Evolutionary conservation across 1,140 invertebrate species (phyloP).

Genomic region (Hyphantria cunea): DNA sequence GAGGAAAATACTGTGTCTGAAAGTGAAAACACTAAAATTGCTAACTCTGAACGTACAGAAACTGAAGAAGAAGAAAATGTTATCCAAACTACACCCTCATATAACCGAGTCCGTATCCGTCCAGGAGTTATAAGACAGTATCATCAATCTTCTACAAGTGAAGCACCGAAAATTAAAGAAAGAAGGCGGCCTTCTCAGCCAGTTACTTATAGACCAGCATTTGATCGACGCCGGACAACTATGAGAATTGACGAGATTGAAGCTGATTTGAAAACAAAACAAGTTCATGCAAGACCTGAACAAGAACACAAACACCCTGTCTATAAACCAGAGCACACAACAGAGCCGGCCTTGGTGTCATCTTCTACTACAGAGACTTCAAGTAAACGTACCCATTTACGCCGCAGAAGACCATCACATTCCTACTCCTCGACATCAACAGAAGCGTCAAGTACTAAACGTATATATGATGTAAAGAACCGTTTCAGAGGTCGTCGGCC

Average conservation of each 20-base stretch:
- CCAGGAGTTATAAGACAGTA: conserved; percentile 70
- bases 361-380: conserved; percentile 44
- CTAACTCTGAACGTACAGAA: conserved; percentile 45
- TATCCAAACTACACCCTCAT: conserved; percentile 72
- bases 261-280: conserved; percentile 77
- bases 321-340: conserved; percentile 69
- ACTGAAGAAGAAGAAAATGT: conserved; percentile 57
- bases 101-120: conserved; percentile 70
- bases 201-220: conserved; percentile 76
- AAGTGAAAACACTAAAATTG: conserved; percentile 44
- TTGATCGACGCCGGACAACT: conserved; percentile 72
- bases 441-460: conserved; percentile 57
- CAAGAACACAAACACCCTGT: conserved; percentile 70
- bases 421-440: conserved; percentile 59
- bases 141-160: conserved; percentile 63
- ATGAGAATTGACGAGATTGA: conserved; percentile 81
- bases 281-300: conserved; percentile 63
- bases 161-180: conserved; percentile 57
- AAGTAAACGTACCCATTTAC: conserved; percentile 61
- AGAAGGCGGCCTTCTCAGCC: conserved; percentile 58
- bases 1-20: conserved; percentile 39
- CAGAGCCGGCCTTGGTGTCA: conserved; percentile 44
- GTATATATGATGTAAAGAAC: conserved; percentile 67
- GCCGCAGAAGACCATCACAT: conserved; percentile 56
- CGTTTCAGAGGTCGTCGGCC: conserved; percentile 69